Conservation (phyloP, 2,888 invertebrate genomes). For the Charanyca ferruginea region DNA sequence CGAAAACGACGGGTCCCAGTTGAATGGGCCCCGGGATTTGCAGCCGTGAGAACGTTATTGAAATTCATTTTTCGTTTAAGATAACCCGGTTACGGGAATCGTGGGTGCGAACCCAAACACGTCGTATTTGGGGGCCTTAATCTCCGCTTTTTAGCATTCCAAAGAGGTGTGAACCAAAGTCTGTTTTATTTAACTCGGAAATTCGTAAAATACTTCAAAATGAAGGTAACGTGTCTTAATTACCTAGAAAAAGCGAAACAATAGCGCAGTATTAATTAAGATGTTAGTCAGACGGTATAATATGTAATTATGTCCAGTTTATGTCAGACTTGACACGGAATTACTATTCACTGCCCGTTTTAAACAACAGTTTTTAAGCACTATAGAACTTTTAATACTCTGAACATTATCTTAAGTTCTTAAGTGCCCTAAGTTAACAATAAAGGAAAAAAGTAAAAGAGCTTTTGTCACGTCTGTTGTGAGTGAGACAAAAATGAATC, state of each 20-base stretch:
- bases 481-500: slow-evolving; percentile 33
- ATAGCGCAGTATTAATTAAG: slow-evolving; percentile 25
- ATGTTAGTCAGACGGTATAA: slow-evolving; percentile 20
- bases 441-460: slow-evolving; percentile 28
- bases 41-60: slow-evolving; percentile 61
- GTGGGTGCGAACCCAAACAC: slow-evolving; percentile 48
- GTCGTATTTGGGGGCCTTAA: slow-evolving; percentile 41
- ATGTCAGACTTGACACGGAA: slow-evolving; percentile 24
- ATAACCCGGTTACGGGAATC: slow-evolving; percentile 40
- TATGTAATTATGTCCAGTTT: slow-evolving; percentile 23
- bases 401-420: slow-evolving; percentile 29
- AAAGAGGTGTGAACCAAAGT: slow-evolving; percentile 34
- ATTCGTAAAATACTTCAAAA: slow-evolving; percentile 20
- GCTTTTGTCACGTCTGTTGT: slow-evolving; percentile 39
- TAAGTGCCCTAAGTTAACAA: slow-evolving; percentile 40
- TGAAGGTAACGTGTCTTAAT: slow-evolving; percentile 13
- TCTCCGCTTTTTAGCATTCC: slow-evolving; percentile 49
- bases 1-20: slow-evolving; percentile 72
- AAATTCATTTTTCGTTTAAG: slow-evolving; percentile 61
- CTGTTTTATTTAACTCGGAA: slow-evolving; percentile 8
- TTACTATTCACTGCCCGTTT: slow-evolving; percentile 36
- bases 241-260: slow-evolving; percentile 16
- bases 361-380: slow-evolving; percentile 35
- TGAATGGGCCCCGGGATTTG: slow-evolving; percentile 65
- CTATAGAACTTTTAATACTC: slow-evolving; percentile 33